A percentile compares a stretch with the other conserved stretches of the same genome.
These are phyloP conservation scores for Dusona sp. DNA, from an alignment of 2,888 invertebrate species.

Conservation along the genomic window DNA sequence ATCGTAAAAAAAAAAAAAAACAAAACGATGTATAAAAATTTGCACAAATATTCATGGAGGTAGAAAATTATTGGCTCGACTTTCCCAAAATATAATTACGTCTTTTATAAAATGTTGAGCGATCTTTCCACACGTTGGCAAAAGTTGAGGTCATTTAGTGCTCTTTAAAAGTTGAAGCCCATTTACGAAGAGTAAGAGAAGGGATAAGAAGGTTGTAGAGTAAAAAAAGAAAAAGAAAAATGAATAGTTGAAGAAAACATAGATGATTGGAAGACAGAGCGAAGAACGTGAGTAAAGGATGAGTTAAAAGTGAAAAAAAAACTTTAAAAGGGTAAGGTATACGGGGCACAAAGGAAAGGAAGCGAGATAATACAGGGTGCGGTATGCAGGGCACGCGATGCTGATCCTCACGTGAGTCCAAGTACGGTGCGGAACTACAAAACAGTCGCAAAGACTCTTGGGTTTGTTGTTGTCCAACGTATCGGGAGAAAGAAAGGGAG, in stretches of 20 bases:
- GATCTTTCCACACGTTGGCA: not conserved
- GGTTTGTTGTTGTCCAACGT: slow-evolving; percentile 41
- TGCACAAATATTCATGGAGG: not conserved
- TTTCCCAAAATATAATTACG: not conserved
- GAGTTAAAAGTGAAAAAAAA: slow-evolving; percentile 45
- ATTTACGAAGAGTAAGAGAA: not conserved
- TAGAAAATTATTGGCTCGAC: slow-evolving; percentile 18
- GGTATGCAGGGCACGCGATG: slow-evolving; percentile 82
- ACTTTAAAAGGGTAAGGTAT: slow-evolving; percentile 48
- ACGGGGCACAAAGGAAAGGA: slow-evolving; percentile 58
- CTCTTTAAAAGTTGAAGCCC: not conserved
- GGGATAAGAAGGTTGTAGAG: not conserved
- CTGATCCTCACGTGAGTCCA: slow-evolving; percentile 79
- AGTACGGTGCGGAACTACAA: slow-evolving; percentile 77
- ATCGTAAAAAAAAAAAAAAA: no score
- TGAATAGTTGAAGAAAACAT: slow-evolving; percentile 29
- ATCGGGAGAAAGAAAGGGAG: slow-evolving; percentile 22
- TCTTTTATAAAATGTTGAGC: slow-evolving; percentile 19
- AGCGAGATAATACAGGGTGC: slow-evolving; percentile 71
- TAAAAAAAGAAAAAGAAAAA: slow-evolving; percentile 18
- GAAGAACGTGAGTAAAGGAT: slow-evolving; percentile 50
- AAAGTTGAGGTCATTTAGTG: not conserved
- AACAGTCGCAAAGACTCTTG: slow-evolving; percentile 45
- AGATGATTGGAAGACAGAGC: slow-evolving; percentile 36
- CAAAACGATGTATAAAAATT: not conserved